Evolutionary conservation across 2,888 invertebrate species (phyloP).

Genomic region (Athalia rosae): DNA sequence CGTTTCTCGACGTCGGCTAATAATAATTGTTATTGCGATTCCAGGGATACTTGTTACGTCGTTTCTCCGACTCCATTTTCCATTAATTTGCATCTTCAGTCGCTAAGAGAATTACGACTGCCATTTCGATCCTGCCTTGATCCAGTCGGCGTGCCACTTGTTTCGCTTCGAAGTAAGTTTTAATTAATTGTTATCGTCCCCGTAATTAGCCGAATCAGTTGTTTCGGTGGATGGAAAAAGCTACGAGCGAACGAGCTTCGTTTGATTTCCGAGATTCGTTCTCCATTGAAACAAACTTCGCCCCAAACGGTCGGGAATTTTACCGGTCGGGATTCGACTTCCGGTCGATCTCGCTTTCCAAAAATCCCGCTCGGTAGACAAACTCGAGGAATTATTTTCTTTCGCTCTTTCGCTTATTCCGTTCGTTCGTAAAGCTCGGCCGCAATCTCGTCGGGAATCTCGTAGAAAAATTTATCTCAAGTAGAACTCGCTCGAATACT

Average conservation of each 20-base stretch:
- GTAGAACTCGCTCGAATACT: neutral
- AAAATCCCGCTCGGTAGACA: no score
- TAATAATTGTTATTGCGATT: neutral
- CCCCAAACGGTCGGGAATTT: constrained; percentile 21
- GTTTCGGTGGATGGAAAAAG: constrained; percentile 21
- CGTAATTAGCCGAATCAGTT: constrained; percentile 34
- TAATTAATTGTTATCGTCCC: constrained; percentile 22
- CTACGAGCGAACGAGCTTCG: constrained; percentile 1
- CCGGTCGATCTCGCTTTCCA: no score
- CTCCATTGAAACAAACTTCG: constrained; percentile 35
- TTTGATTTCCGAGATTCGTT: neutral
- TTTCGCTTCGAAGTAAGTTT: constrained; percentile 32
- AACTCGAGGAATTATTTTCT: no score
- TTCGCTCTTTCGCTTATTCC: no score
- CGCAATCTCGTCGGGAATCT: neutral
- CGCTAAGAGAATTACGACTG: constrained; percentile 20
- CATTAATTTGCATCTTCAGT: neutral
- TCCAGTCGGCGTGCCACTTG: neutral
- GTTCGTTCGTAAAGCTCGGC: no score
- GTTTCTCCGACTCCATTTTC: no score
- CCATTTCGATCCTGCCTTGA: neutral
- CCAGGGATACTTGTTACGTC: no score
- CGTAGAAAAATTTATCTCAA: neutral
- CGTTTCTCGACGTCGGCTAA: neutral
- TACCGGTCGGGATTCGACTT: neutral